Percentiles rank a stretch among this genome's conserved stretches.
These are phyloP conservation scores for Thumatha senex DNA, from an alignment of 2,888 invertebrate species.

Conservation along the genomic window DNA sequence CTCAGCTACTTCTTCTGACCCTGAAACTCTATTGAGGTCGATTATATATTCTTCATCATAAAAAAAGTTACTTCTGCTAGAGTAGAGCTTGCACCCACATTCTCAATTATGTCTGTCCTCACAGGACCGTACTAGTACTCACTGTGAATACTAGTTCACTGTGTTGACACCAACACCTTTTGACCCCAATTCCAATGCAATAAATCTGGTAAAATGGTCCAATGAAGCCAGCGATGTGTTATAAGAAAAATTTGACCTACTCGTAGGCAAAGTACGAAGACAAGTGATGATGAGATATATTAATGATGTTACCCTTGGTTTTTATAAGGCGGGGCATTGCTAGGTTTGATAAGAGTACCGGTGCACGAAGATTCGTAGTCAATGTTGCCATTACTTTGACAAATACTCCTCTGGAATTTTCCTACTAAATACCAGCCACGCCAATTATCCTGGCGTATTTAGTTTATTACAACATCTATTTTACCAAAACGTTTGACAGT, in stretches of 20 bases:
- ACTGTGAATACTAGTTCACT: too few relatives aligned
- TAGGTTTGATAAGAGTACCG: conserved; percentile 16
- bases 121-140: too few relatives aligned
- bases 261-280: not conserved
- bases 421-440: not conserved
- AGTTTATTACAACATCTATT: conserved; percentile 22
- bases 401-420: conserved; percentile 11
- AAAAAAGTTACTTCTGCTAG: not conserved
- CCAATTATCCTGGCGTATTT: conserved; percentile 17
- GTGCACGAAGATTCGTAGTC: conserved; percentile 17
- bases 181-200: conserved; percentile 3
- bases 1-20: conserved; percentile 8
- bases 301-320: conserved; percentile 87
- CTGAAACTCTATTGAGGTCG: conserved; percentile 6
- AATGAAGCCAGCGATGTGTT: conserved; percentile 9
- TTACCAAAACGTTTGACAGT: conserved; percentile 7
- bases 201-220: conserved; percentile 8
- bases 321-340: conserved; percentile 32
- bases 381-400: conserved; percentile 13
- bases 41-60: not conserved
- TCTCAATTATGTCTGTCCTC: conserved; percentile 3
- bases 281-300: conserved; percentile 64
- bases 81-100: not conserved
- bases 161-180: conserved; percentile 8
- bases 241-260: conserved; percentile 14